Evolutionary conservation across 1,140 invertebrate genomes (phyloP), one percentile per base, ranked within the genome.

Genomic region (Holcopasites calliopsidis): DNA sequence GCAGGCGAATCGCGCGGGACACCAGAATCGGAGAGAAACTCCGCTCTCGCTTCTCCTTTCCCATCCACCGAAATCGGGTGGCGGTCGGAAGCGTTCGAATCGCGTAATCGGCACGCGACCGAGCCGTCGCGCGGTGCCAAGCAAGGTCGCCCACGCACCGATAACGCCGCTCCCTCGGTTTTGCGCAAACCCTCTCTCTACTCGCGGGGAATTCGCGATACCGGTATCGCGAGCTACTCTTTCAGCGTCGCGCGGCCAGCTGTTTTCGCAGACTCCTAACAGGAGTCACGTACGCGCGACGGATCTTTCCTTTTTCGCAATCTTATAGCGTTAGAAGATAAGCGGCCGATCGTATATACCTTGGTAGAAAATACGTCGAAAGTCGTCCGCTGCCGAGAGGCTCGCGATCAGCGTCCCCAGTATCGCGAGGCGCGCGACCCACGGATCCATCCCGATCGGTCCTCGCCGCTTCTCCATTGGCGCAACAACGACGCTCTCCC

Each of bases 301-400:
- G n/a, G n/a, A n/a, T n/a, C n/a, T n/a, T n/a, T n/a, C n/a, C n/a
- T n/a, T n/a, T n/a, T n/a, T n/a, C n/a, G n/a, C n/a, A n/a, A 50
- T 50, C n/a, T 50, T 50, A 50, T 50, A 18, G 16, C 11, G 16
- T 1, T 3, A 5, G 35, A 16, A 1, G 33, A 21, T 18, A 16
- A 23, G 21, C 50, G 21, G 11, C 18, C 0, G 13, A 23, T 13
- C 1, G 80, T 88, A n/a, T n/a, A n/a, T 83, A 90, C 89, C 89
- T 83, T 88, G 86, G 74, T 89, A 90, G 35, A 86, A 88, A 21
- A 90, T 88, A 58, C 88, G 86, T 42, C 88, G 88, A 80, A 88
- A 90, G 72, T 90, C 89, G 57, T 85, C 80, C 33, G 75, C 55
- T n/a, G 84, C 85, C 13, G 49, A 31, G 35, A 79, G 47, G 13